Conservation (phyloP, 2,113 vertebrate genomes). For the Alligator sinensis region DNA sequence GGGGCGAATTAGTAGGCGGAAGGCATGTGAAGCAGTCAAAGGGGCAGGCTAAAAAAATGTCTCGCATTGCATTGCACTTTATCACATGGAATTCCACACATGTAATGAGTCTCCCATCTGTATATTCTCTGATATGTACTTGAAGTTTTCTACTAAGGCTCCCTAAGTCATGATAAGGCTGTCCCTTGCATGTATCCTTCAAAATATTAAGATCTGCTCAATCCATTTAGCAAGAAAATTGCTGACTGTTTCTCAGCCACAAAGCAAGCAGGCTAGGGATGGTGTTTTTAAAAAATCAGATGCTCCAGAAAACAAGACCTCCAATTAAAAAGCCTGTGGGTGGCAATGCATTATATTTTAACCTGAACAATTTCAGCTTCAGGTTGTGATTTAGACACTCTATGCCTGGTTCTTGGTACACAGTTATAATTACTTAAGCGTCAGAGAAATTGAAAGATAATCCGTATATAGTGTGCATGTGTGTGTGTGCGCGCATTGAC, state of each 20-base stretch:
- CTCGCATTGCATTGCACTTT: constrained; percentile 26
- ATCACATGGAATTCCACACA: constrained; percentile 24
- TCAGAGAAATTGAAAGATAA: neutral
- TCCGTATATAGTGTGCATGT: neutral
- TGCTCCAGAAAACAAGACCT: neutral
- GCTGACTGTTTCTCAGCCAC: neutral
- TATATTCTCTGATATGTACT: neutral
- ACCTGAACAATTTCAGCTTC: neutral
- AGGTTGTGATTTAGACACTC: neutral
- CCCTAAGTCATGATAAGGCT: neutral
- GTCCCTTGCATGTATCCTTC: neutral
- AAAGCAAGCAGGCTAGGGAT: neutral
- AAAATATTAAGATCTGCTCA: neutral
- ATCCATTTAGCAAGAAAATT: neutral
- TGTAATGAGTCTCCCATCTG: constrained; percentile 60
- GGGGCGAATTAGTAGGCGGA: constrained; percentile 41
- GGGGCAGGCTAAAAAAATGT: constrained; percentile 47
- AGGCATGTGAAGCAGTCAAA: constrained; percentile 9
- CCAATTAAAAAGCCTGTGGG: neutral
- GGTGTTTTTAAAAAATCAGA: neutral
- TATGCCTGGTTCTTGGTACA: neutral
- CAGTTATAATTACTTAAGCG: neutral
- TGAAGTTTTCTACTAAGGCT: constrained; percentile 13
- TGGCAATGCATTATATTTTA: neutral
- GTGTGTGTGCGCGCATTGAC: neutral